Conservation (phyloP, 92 coral and sea anemone species). For the Chrysogorgia sp. region DNA sequence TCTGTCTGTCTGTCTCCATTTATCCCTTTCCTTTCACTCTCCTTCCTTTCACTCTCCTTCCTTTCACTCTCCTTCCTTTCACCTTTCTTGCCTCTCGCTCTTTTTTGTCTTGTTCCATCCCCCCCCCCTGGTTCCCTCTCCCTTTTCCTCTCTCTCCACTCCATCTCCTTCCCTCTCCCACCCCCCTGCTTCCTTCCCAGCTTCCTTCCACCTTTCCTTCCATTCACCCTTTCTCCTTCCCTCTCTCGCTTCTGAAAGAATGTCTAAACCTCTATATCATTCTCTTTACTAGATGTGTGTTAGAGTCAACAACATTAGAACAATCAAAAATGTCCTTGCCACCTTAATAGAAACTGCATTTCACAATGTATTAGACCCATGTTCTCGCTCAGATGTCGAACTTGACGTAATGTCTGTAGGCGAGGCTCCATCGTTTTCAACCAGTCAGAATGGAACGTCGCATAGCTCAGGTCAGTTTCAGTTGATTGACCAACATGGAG, state of each 20-base stretch:
- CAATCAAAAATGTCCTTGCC: conserved; percentile 16
- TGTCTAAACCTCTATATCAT: too few species aligned
- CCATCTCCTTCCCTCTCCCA: too few species aligned
- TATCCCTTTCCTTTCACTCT: too few species aligned
- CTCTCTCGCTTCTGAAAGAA: too few species aligned
- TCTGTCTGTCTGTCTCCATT: too few species aligned
- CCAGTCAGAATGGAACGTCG: background rate
- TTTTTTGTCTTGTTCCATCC: background rate
- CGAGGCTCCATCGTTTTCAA: background rate
- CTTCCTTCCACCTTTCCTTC: too few species aligned
- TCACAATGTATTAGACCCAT: background rate
- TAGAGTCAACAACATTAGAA: conserved; percentile 69
- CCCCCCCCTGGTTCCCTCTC: background rate
- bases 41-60: too few species aligned
- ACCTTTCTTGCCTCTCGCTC: background rate
- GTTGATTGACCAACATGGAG: too few species aligned
- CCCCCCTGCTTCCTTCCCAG: too few species aligned
- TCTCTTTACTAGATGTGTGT: conserved; percentile 97
- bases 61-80: too few species aligned
- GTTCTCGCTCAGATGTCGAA: background rate
- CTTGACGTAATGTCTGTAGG: background rate
- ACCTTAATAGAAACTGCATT: conserved; percentile 19
- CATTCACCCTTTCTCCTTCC: too few species aligned
- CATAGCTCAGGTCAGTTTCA: conserved; percentile 10
- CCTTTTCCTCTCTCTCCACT: too few species aligned